These are phyloP conservation scores for Bettongia penicillata DNA, from an alignment of 2,113 vertebrate genomes.

Conservation along the genomic window DNA sequence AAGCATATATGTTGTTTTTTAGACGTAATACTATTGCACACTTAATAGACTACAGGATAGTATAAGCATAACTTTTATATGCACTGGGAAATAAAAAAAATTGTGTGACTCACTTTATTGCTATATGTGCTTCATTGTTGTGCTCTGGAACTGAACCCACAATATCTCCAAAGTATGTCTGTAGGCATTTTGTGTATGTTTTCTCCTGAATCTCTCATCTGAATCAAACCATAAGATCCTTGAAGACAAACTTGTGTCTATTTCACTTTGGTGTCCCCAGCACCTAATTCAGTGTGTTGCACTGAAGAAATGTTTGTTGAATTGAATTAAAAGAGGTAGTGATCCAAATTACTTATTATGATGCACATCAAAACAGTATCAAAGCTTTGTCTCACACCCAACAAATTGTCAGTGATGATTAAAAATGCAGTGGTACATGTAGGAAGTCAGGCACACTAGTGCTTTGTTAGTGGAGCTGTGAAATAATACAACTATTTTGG, in stretches of 20 bases:
- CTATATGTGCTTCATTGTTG: neutral
- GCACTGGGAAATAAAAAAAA: neutral
- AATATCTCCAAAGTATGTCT: neutral
- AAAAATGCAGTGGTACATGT: neutral
- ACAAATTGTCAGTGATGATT: neutral
- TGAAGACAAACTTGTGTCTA: neutral
- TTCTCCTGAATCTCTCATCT: neutral
- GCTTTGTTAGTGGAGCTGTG: neutral
- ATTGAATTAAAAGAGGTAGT: neutral
- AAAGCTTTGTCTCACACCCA: no score
- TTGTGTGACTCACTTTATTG: neutral
- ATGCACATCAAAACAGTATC: neutral
- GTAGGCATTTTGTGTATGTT: neutral
- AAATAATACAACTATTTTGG: neutral
- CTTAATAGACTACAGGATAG: neutral
- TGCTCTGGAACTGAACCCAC: neutral
- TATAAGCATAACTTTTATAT: neutral
- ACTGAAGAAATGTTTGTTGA: neutral
- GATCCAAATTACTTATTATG: neutral
- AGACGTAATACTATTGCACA: neutral
- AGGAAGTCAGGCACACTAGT: neutral
- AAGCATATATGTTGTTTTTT: neutral
- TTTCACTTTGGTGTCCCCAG: neutral
- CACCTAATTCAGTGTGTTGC: neutral
- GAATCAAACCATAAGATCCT: neutral